A percentile compares a stretch with the other conserved stretches of the same genome.
Conservation (phyloP, 2,888 invertebrate species). For the Hypena proboscidalis region DNA sequence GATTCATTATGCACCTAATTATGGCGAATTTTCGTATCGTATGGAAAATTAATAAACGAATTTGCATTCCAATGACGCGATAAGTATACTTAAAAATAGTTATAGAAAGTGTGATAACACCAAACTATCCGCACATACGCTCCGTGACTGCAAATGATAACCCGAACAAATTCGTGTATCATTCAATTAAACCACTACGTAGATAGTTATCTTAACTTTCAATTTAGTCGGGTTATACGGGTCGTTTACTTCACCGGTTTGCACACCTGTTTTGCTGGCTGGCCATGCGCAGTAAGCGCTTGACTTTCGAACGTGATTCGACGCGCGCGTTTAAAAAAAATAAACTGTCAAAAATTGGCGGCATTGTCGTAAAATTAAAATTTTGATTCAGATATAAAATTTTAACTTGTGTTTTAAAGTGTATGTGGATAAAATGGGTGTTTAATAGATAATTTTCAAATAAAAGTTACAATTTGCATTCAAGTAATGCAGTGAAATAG, state of each 20-base stretch:
- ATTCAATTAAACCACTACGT: slow-evolving; percentile 37
- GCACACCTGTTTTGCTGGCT: slow-evolving; percentile 68
- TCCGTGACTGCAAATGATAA: slow-evolving; percentile 32
- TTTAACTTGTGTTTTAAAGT: slow-evolving; percentile 26
- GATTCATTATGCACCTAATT: too few relatives aligned
- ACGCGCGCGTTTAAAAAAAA: slow-evolving; percentile 50
- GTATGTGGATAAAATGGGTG: slow-evolving; percentile 44
- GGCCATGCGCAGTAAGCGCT: slow-evolving; percentile 71
- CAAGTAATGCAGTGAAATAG: slow-evolving; percentile 58
- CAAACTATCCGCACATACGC: slow-evolving; percentile 25
- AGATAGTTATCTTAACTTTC: slow-evolving; percentile 53
- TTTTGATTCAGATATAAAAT: slow-evolving; percentile 15
- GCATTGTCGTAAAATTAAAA: slow-evolving; percentile 40
- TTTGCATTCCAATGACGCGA: slow-evolving; percentile 19
- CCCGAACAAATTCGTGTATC: slow-evolving; percentile 24
- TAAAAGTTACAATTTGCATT: slow-evolving; percentile 35
- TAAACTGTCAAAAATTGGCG: slow-evolving; percentile 50
- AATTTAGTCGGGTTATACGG: slow-evolving; percentile 57
- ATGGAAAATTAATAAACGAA: background rate
- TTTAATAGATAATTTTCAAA: slow-evolving; percentile 32
- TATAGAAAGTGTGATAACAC: slow-evolving; percentile 41
- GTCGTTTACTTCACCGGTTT: slow-evolving; percentile 55
- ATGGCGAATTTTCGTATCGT: too few relatives aligned
- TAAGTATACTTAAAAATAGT: slow-evolving; percentile 24
- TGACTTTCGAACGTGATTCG: slow-evolving; percentile 76